Evolutionary conservation across 1,140 invertebrate genomes (phyloP).

Genomic region (Platorchestia sp.): DNA sequence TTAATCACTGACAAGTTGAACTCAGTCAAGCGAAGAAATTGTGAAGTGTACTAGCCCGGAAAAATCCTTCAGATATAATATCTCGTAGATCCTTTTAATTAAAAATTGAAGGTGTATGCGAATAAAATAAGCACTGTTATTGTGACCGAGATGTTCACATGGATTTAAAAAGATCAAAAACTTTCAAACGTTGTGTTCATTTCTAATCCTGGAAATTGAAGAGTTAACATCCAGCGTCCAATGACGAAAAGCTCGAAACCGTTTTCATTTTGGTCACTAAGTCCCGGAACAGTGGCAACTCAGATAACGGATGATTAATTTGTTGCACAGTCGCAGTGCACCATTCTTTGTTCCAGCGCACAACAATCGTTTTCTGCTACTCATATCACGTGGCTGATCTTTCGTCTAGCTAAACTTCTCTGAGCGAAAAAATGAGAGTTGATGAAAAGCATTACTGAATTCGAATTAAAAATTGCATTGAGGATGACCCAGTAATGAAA

Average conservation of each 20-base stretch:
- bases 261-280: background rate
- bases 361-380: background rate
- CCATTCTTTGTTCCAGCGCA: background rate
- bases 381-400: background rate
- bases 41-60: background rate
- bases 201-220: background rate
- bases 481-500: too few species aligned
- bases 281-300: background rate
- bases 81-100: background rate
- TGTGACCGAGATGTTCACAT: background rate
- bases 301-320: background rate
- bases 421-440: too few species aligned
- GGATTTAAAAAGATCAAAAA: background rate
- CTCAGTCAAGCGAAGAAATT: background rate
- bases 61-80: background rate
- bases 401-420: too few species aligned
- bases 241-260: background rate
- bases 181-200: background rate
- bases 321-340: background rate
- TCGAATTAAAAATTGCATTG: too few species aligned
- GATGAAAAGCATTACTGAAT: too few species aligned
- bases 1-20: too few species aligned
- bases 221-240: background rate
- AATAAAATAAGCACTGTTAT: background rate
- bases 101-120: background rate